phyloP scores from a whole-genome alignment of 53 echinoderm and acorn worm genomes.

The Arbacia lixula region DNA sequence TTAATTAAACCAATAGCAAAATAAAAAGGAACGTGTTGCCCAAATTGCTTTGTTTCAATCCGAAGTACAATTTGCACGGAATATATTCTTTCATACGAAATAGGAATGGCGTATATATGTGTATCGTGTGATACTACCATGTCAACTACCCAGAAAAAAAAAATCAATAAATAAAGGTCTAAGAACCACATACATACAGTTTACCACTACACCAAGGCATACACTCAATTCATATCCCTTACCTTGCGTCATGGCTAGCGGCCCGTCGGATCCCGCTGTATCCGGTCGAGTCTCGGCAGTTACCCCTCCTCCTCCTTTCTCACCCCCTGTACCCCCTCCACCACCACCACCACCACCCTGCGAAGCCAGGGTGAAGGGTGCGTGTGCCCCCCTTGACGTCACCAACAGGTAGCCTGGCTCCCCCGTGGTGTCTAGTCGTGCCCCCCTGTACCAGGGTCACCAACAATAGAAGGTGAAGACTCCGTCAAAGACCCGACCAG shows the following conservation, averaged over 20 bases:
- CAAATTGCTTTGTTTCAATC: too few species aligned
- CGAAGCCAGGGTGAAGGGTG: slow-evolving; percentile 18
- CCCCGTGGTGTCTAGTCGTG: background rate
- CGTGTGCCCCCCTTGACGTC: slow-evolving; percentile 12
- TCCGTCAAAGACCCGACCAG: background rate
- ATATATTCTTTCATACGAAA: too few species aligned
- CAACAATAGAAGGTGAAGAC: background rate
- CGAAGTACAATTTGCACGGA: too few species aligned
- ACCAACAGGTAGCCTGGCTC: slow-evolving; percentile 12
- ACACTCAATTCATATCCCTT: background rate
- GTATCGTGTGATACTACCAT: too few species aligned
- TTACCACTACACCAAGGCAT: background rate
- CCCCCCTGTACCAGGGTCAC: background rate
- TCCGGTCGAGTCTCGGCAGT: slow-evolving; percentile 10
- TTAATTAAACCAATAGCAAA: too few species aligned
- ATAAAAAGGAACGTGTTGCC: too few species aligned
- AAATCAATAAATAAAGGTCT: too few species aligned
- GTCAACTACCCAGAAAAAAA: too few species aligned
- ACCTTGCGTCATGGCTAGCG: slow-evolving; percentile 15
- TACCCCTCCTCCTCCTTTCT: slow-evolving; percentile 11
- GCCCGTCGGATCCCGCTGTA: background rate
- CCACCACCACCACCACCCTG: slow-evolving; percentile 9
- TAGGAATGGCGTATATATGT: too few species aligned
- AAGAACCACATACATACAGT: too few species aligned
- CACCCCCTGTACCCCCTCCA: background rate